Percentiles rank a stretch among this genome's conserved stretches.
These are phyloP conservation scores for Drosophila chauvacae DNA, from an alignment of 1,140 invertebrate genomes.

Conservation along the genomic window DNA sequence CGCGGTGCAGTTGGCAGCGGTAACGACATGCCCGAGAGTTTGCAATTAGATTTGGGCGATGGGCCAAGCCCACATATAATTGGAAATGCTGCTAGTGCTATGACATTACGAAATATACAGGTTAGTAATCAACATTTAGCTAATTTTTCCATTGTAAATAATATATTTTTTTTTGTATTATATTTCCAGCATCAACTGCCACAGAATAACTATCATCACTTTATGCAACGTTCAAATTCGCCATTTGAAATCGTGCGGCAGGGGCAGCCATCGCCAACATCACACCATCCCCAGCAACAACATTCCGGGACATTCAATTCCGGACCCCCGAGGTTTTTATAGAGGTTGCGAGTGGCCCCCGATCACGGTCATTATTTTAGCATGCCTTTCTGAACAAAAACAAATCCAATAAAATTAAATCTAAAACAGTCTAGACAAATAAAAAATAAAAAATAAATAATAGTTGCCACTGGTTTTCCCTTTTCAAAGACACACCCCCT, in stretches of 20 bases:
- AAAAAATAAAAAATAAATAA: slow-evolving; percentile 55
- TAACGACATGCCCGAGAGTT: slow-evolving; percentile 78
- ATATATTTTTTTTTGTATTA: background rate
- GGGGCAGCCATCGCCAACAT: slow-evolving; percentile 73
- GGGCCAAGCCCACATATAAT: slow-evolving; percentile 87
- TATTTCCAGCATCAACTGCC: slow-evolving; percentile 70
- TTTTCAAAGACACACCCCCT: background rate
- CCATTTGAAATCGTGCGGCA: slow-evolving; percentile 78
- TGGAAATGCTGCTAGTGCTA: slow-evolving; percentile 58
- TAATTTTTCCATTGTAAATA: background rate
- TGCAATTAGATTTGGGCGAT: slow-evolving; percentile 92
- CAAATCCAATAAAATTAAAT: slow-evolving; percentile 52
- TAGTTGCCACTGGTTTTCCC: background rate
- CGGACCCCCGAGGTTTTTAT: slow-evolving; percentile 83
- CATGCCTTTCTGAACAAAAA: slow-evolving; percentile 77
- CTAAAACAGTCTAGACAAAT: slow-evolving; percentile 54
- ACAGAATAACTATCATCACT: slow-evolving; percentile 76
- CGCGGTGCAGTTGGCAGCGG: slow-evolving; percentile 39
- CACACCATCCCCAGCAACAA: slow-evolving; percentile 64
- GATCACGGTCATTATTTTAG: slow-evolving; percentile 80
- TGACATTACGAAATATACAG: slow-evolving; percentile 74
- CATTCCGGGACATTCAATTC: slow-evolving; percentile 80
- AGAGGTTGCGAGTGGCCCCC: slow-evolving; percentile 80
- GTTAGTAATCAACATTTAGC: slow-evolving; percentile 27
- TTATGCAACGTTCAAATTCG: slow-evolving; percentile 78